Base-by-base conservation (phyloP, 2,888 invertebrate genomes). In the Aporophyla lueneburgensis region DNA sequence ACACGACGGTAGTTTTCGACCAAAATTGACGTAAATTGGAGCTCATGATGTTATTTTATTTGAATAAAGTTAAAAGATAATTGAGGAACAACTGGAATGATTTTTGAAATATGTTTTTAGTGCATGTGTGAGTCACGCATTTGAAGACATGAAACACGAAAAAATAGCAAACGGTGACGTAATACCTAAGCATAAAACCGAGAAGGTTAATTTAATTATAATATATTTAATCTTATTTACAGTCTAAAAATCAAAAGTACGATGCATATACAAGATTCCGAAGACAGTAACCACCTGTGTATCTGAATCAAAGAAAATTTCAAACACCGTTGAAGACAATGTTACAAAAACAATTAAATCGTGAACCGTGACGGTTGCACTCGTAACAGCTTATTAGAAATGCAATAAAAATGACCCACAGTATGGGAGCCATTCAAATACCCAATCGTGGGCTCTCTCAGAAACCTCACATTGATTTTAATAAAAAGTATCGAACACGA, bases 381-480 rank as follows among this genome's bases (percentile, higher is more conserved):
- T 80, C 80, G 75, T 80, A 89, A 83, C 85, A 82, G 78, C 88
- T 90, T 91, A 91, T 92, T 92, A 91, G 89, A 91, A 91, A 88
- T 90, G 90, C 89, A 91, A 91, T 91, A 89, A 92, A 90, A 93
- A 87, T 91, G 90, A 91, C 88, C 91, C 89, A 91, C 85, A 90
- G 89, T 85, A 84, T 81, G 75, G 76, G 63, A 86, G 79, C 75
- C 69, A 83, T 85, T 86, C 78, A 82, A 80, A 81, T 74, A 68
- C 71, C 71, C 71, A 66, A 82, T 80, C 89, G 90, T 91, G 90
- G 87, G 90, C 90, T 69, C 69, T 61, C 33, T 24, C 14, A 40
- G 80, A 75, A 80, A 67, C 81, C 62, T 43, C 69, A 82, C 40
- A 80, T 75, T 80, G 61, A 21, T 83, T 65, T 40, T 6, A 59